phyloP scores from a whole-genome alignment of 2,888 invertebrate genomes.

The Alviniconcha strummeri region DNA sequence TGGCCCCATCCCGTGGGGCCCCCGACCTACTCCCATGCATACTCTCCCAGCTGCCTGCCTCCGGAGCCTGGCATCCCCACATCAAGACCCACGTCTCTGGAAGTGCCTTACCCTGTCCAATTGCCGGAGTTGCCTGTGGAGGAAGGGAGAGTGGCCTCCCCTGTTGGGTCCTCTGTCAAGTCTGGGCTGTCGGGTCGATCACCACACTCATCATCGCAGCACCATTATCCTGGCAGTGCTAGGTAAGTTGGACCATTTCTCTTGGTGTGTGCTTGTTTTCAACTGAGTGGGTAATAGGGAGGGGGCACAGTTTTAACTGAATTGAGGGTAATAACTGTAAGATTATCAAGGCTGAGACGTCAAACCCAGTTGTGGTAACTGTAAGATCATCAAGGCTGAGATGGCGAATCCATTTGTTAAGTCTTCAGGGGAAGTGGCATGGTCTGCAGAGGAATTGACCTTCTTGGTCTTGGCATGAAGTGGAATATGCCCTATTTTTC shows the following conservation, averaged over 20 bases:
- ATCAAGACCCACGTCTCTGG: constrained; percentile 32
- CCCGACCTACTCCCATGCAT: neutral
- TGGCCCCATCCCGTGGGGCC: neutral
- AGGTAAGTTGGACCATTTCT: constrained; percentile 2
- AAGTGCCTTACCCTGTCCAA: constrained; percentile 30
- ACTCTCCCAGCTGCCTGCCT: neutral
- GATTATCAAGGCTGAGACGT: no score
- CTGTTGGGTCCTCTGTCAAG: constrained; percentile 28
- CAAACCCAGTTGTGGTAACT: no score
- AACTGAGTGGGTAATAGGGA: no score
- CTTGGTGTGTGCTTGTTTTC: no score
- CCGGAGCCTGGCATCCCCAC: neutral
- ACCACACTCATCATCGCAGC: constrained; percentile 23
- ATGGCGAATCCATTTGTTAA: no score
- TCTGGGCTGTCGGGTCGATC: constrained; percentile 25
- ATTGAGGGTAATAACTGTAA: no score
- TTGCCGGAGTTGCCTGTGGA: constrained; percentile 20
- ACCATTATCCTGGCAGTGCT: constrained; percentile 1
- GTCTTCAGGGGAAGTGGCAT: no score
- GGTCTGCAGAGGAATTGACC: no score
- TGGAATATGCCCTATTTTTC: no score
- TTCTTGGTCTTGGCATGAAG: no score
- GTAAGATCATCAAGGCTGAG: no score
- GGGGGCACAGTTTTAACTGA: no score
- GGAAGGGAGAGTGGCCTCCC: constrained; percentile 35